Base-by-base conservation (phyloP, 2,888 invertebrate genomes). In the Anthophora plumipes region DNA sequence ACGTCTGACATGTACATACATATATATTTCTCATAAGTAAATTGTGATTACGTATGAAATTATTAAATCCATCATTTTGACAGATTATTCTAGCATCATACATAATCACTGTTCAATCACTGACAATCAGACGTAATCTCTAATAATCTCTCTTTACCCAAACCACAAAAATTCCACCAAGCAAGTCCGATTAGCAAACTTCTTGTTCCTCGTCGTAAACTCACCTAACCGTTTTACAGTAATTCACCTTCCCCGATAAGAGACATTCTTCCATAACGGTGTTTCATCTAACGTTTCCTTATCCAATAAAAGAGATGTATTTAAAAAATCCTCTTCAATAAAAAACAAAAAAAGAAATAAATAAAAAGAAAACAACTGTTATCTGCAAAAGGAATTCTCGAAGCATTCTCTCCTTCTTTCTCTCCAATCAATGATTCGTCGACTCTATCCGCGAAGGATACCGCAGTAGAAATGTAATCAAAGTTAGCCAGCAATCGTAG, bases 401-500 rank as follows among this genome's bases (percentile, higher is more conserved):
- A 43, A 12, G n/a, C 4, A 52, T 54, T 74, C 59, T 22, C 12
- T 8, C n/a, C 25, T 2, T 14, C 20, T 74, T 50, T 22, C 12
- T 8, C 14, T 41, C 5, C 14, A 14, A 11, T 20, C 22, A 14
- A 5, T 59, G 25, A 67, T 61, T 67, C 61, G 31, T n/a, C 55
- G 50, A 20, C 57, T 25, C 43, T 22, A 6, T 25, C 22, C 20
- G 8, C 52, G 11, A 41, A 31, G 48, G 37, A 59, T 64, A 55
- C 71, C 59, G 20, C 52, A n/a, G 63, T 8, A 6, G 59, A 7
- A 46, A 37, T n/a, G 43, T 64, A 68, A 68, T 69, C 57, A 48
- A 69, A 69, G 57, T 69, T 69, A 52, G 39, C 52, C 22, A 31
- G 77, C 57, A 68, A 64, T 64, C 68, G 50, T 8, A n/a, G 60